Evolutionary conservation across 1,140 invertebrate species (phyloP).

Genomic region (Cephus cinctus): DNA sequence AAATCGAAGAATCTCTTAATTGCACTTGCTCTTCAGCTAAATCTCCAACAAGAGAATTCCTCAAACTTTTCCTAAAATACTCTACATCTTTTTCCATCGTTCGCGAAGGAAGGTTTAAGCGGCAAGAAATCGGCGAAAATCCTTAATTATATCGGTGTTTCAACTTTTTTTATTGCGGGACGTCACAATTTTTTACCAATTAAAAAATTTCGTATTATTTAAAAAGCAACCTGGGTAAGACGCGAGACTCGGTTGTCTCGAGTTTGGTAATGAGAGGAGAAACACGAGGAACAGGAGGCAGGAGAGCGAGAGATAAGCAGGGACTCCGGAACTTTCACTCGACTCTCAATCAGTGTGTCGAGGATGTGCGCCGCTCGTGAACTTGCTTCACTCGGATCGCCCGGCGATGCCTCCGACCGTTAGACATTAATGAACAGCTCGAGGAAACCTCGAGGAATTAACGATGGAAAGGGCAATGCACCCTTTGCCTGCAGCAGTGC

Average conservation of each 20-base stretch:
- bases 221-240: slow-evolving; percentile 16
- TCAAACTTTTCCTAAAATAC: too few relatives aligned
- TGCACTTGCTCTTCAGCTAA: too few relatives aligned
- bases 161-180: too few relatives aligned
- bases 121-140: too few relatives aligned
- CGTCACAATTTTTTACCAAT: too few relatives aligned
- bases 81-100: too few relatives aligned
- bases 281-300: slow-evolving; percentile 9
- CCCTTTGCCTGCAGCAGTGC: too few relatives aligned
- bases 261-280: slow-evolving; percentile 24
- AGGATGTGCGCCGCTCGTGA: slow-evolving; percentile 36
- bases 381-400: slow-evolving; percentile 29
- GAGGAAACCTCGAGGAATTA: slow-evolving; percentile 8
- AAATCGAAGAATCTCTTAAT: slow-evolving; percentile 4
- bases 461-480: too few relatives aligned
- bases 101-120: too few relatives aligned
- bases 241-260: slow-evolving; percentile 25
- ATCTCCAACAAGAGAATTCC: too few relatives aligned
- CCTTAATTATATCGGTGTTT: too few relatives aligned
- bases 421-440: background rate
- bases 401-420: slow-evolving; percentile 8
- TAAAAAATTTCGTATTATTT: too few relatives aligned
- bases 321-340: slow-evolving; percentile 36
- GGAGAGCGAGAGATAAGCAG: slow-evolving; percentile 9
- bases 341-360: slow-evolving; percentile 22